These are phyloP conservation scores for Scaptomyza polygonia DNA, from an alignment of 2,888 invertebrate species.

Conservation along the genomic window DNA sequence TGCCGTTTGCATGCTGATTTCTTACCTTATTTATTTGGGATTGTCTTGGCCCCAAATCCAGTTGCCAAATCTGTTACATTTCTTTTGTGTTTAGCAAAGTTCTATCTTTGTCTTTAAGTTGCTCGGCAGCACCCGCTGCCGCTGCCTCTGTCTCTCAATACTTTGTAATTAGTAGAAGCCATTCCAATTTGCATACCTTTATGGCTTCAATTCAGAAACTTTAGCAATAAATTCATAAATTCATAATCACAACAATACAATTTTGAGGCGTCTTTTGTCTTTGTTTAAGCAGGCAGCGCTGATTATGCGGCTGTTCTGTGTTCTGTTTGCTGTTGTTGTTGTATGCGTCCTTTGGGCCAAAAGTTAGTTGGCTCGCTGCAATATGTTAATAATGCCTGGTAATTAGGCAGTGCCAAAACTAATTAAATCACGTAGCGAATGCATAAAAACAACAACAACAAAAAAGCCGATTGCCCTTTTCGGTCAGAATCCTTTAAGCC, in stretches of 20 bases:
- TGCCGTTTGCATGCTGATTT: constrained; percentile 58
- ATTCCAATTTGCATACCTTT: not conserved
- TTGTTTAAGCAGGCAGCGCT: constrained; percentile 26
- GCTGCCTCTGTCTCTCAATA: not conserved
- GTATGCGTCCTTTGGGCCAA: constrained; percentile 16
- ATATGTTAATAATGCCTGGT: constrained; percentile 67
- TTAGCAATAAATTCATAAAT: not conserved
- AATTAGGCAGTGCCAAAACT: constrained; percentile 66
- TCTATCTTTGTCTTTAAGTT: too few relatives aligned
- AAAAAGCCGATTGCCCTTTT: too few relatives aligned
- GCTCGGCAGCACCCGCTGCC: constrained; percentile 13
- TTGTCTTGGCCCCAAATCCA: constrained; percentile 43
- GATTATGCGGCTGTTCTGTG: constrained; percentile 36
- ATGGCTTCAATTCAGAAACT: not conserved
- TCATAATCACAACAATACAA: constrained; percentile 1
- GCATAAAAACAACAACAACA: constrained; percentile 64
- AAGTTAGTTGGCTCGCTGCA: constrained; percentile 30
- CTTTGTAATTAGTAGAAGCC: not conserved
- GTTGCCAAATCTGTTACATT: constrained; percentile 53
- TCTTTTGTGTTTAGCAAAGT: constrained; percentile 5
- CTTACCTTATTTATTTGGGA: constrained; percentile 68
- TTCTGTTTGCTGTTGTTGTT: constrained; percentile 7
- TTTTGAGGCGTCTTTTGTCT: constrained; percentile 14
- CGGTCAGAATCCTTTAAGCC: too few relatives aligned
- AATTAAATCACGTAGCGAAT: constrained; percentile 77